Evolutionary conservation across 2,797 vertebrate genomes (phyloP).

Genomic region (Pagetopsis macropterus): DNA sequence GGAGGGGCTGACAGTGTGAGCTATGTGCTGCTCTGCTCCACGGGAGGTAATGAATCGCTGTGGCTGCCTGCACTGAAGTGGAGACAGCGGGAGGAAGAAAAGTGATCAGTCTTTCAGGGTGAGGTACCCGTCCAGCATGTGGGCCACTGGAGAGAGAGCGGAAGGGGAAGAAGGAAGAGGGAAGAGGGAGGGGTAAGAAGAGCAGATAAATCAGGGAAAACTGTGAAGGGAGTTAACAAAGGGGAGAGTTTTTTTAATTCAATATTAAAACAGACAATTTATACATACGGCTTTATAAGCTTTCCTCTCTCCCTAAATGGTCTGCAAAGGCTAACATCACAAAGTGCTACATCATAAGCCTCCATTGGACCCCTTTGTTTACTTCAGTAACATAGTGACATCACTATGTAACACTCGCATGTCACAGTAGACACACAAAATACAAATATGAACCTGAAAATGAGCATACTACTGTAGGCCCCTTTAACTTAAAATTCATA

Average conservation of each 20-base stretch:
- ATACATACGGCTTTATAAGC: too few relatives aligned
- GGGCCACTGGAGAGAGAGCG: constrained; percentile 34
- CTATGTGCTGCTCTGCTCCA: constrained; percentile 62
- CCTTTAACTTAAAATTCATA: too few relatives aligned
- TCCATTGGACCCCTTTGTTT: too few relatives aligned
- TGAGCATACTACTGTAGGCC: too few relatives aligned
- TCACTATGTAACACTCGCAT: too few relatives aligned
- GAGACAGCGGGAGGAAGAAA: constrained; percentile 67
- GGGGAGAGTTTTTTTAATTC: not conserved
- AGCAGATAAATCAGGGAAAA: not conserved
- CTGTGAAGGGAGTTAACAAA: not conserved
- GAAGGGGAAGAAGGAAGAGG: not conserved
- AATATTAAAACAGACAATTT: too few relatives aligned
- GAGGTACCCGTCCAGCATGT: constrained; percentile 54
- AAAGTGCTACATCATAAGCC: too few relatives aligned
- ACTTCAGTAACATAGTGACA: too few relatives aligned
- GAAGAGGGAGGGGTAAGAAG: not conserved
- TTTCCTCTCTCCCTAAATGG: too few relatives aligned
- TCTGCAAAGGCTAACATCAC: too few relatives aligned
- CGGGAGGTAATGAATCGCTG: constrained; percentile 73
- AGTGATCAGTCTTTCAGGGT: constrained; percentile 72
- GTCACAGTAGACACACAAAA: too few relatives aligned
- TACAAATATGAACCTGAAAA: too few relatives aligned
- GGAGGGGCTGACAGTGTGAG: constrained; percentile 62
- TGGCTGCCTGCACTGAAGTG: constrained; percentile 59